Conservation (phyloP, 2,888 invertebrate genomes). For the Spisula subtruncata region DNA sequence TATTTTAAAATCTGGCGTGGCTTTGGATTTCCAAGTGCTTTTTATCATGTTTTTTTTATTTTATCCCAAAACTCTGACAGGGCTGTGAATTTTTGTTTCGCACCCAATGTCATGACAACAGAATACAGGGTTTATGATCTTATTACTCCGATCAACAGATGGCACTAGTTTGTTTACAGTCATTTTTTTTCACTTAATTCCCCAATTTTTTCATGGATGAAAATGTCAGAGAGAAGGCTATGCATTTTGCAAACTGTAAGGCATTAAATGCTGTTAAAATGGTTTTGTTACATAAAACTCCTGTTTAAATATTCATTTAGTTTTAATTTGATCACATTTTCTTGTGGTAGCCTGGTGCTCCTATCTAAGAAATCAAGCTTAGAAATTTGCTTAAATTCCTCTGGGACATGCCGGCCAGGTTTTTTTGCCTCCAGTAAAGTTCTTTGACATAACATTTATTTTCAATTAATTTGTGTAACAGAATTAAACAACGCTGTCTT, state of each 20-base stretch:
- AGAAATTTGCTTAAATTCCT: background rate
- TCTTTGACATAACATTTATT: too few species aligned
- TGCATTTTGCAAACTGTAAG: background rate
- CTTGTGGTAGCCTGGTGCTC: background rate
- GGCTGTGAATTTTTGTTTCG: conserved; percentile 1
- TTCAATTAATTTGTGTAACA: too few species aligned
- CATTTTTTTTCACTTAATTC: conserved; percentile 7
- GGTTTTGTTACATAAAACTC: background rate
- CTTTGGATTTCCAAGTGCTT: conserved; percentile 1
- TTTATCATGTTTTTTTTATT: conserved; percentile 9
- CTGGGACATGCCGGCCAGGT: too few species aligned
- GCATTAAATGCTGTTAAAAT: background rate
- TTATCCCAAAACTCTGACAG: background rate
- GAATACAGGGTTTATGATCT: background rate
- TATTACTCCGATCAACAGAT: background rate
- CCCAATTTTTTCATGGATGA: background rate
- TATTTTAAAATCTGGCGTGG: conserved; percentile 33
- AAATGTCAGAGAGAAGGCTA: conserved; percentile 16
- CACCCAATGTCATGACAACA: background rate
- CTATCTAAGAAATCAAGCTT: background rate
- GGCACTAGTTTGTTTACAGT: background rate
- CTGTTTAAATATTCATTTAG: conserved; percentile 19
- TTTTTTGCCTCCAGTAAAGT: too few species aligned
- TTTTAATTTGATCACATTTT: conserved; percentile 13
- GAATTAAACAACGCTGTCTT: too few species aligned